These are phyloP conservation scores for Aptenodytes patagonicus DNA, from an alignment of 2,113 vertebrate genomes.

Conservation along the genomic window DNA sequence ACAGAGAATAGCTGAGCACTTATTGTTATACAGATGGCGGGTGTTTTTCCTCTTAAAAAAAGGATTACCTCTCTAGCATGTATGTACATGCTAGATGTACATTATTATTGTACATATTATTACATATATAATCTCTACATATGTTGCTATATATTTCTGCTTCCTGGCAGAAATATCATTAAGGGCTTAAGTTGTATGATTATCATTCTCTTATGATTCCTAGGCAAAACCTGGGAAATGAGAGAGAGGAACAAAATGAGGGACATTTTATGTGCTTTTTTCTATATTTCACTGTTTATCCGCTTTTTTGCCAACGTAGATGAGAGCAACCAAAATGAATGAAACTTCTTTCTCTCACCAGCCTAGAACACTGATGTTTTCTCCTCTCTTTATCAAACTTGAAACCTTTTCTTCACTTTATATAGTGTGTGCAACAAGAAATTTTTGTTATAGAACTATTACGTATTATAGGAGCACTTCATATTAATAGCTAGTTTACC, in stretches of 20 bases:
- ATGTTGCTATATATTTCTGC: neutral
- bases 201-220: neutral
- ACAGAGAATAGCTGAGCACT: neutral
- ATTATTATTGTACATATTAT: no score
- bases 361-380: neutral
- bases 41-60: neutral
- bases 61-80: neutral
- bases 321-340: neutral
- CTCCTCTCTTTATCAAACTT: neutral
- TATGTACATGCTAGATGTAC: neutral
- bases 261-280: neutral
- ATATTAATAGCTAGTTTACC: neutral
- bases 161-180: neutral
- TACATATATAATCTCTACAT: neutral
- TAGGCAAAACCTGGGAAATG: neutral
- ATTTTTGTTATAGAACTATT: neutral
- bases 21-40: neutral
- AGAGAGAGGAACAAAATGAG: neutral
- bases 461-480: neutral
- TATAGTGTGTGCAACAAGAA: neutral
- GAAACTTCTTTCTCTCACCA: neutral
- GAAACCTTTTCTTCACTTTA: neutral
- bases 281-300: neutral
- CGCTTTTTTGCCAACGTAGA: neutral
- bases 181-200: neutral